A percentile compares a stretch with the other conserved stretches of the same genome.
Evolutionary conservation across 2,888 invertebrate genomes (phyloP).

Genomic region (Sinhomidia bicolor): DNA sequence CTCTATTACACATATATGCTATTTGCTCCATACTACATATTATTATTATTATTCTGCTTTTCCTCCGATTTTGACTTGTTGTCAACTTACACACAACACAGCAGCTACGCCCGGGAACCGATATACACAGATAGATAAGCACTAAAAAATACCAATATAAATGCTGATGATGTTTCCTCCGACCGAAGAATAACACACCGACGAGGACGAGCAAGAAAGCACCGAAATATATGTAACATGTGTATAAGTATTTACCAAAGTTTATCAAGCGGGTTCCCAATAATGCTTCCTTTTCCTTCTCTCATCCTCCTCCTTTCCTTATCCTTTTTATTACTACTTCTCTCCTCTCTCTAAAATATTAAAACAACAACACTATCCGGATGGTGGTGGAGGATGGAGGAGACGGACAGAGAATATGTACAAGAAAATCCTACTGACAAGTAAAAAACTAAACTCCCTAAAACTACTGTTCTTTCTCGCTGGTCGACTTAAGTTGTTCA

Average conservation of each 20-base stretch:
- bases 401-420: not conserved
- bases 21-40: not conserved
- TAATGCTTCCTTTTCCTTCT: constrained; percentile 29
- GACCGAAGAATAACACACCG: not conserved
- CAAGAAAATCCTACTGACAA: constrained; percentile 4
- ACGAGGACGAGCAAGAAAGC: not conserved
- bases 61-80: constrained; percentile 63
- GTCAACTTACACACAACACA: constrained; percentile 56
- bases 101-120: constrained; percentile 72
- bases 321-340: not conserved
- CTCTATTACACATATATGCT: not conserved
- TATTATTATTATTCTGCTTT: not conserved
- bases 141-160: not conserved
- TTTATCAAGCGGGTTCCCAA: constrained; percentile 41
- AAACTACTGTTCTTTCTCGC: not conserved
- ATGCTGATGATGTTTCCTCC: not conserved
- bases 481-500: not conserved
- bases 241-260: not conserved
- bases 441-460: not conserved
- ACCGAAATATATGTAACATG: not conserved
- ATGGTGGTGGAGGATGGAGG: not conserved
- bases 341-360: not conserved
- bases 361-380: constrained; percentile 3
- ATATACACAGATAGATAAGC: constrained; percentile 52
- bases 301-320: constrained; percentile 17